Evolutionary conservation across 2,113 vertebrate species (phyloP).

Genomic region (Vireo altiloquus): DNA sequence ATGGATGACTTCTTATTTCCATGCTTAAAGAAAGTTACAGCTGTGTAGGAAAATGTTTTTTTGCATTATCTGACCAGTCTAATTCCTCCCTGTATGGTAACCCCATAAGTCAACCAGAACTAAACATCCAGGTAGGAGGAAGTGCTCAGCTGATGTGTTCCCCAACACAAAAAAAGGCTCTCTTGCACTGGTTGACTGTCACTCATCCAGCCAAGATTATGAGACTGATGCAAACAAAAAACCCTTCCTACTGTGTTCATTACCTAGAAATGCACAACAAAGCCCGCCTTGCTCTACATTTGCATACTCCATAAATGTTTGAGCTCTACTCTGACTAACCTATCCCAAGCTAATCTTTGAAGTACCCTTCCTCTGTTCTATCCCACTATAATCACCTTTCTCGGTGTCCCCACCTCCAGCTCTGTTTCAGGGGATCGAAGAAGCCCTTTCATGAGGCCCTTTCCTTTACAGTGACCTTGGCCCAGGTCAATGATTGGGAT

Average conservation of each 20-base stretch:
- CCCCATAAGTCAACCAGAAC: not conserved
- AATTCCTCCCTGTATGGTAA: not conserved
- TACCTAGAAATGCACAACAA: not conserved
- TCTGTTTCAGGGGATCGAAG: not conserved
- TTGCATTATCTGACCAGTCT: not conserved
- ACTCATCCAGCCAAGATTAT: not conserved
- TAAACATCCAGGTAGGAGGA: not conserved
- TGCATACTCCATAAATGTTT: not conserved
- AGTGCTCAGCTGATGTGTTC: not conserved
- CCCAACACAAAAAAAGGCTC: not conserved
- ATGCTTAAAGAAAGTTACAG: not conserved
- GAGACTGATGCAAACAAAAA: not conserved
- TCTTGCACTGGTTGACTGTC: not conserved
- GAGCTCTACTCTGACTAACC: not conserved
- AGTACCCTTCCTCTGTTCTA: not conserved
- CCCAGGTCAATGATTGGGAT: not conserved
- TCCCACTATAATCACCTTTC: not conserved
- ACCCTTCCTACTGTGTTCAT: not conserved
- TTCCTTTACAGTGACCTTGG: not conserved
- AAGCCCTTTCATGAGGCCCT: not conserved
- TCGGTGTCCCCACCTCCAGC: not conserved
- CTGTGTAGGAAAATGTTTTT: not conserved
- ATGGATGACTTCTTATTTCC: not conserved
- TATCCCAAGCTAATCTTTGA: not conserved
- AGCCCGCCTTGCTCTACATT: not conserved